Percentiles rank a stretch among this genome's conserved stretches.
Evolutionary conservation across 1,140 invertebrate genomes (phyloP).

Genomic region (Macrobrachium nipponense): DNA sequence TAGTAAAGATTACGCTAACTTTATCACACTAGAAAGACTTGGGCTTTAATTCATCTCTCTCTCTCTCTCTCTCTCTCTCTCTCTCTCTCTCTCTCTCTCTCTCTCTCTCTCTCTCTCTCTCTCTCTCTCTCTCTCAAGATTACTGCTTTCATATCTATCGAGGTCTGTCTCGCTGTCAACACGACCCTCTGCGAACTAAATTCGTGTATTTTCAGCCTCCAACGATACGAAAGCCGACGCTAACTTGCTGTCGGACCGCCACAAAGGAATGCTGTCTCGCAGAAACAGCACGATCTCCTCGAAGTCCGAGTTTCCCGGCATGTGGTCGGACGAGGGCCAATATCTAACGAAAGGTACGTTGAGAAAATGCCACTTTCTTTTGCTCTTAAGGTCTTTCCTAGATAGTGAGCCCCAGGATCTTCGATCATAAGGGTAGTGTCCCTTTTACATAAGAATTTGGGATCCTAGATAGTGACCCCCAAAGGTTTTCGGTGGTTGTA

Average conservation of each 20-base stretch:
- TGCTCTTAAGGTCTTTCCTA: no score
- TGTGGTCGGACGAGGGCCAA: constrained; percentile 45
- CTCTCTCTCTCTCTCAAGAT: constrained; percentile 8
- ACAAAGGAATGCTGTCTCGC: background rate
- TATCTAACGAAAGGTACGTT: constrained; percentile 35
- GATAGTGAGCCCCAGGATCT: no score
- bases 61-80: background rate
- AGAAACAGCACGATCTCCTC: constrained; percentile 5
- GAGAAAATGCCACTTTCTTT: background rate
- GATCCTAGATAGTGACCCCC: no score
- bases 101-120: constrained; percentile 1
- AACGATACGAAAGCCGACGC: background rate
- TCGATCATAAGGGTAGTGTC: no score
- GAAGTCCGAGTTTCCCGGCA: constrained; percentile 39
- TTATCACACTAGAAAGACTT: no score
- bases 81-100: background rate
- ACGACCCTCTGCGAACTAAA: background rate
- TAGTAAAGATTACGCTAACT: no score
- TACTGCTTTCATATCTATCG: no score
- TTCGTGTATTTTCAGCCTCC: background rate
- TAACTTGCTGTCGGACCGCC: background rate
- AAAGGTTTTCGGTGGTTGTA: no score
- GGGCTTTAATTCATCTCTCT: no score
- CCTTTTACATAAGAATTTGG: no score
- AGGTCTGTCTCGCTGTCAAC: no score